Base-by-base conservation (phyloP, 1,140 invertebrate genomes). In the Schlechtendalia chinensis region DNA sequence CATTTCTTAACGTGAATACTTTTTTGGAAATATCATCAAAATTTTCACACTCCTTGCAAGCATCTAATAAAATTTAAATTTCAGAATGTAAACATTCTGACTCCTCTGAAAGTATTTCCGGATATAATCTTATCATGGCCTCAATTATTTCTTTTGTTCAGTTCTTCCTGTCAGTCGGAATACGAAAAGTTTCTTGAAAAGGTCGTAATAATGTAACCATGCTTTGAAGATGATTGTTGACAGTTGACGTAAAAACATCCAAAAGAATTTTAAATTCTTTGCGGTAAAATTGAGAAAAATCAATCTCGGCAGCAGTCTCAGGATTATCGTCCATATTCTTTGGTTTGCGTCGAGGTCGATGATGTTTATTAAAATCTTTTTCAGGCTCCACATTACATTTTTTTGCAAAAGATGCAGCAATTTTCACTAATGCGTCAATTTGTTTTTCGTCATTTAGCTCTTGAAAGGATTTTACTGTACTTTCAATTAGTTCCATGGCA, bases 1-100 rank as follows among this genome's bases (percentile, higher is more conserved):
- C 39, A 45, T 45, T 45, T 72, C 47, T 72, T 72, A 72, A 72
- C 32, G 32, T 72, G 69, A 3, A 72, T 45, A n/a, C 32, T 47
- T 47, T 53, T 72, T 72, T 72, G 69, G 47, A 72, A 53, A 72
- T 72, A 53, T 72, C 47, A 47, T 72, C 47, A 53, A 72, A 72
- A 72, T 72, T 32, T 39, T 45, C 24, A 72, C 29, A 72, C 19
- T 47, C 69, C 24, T 72, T 72, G 47, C 69, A 72, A 47, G 69
- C 32, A 72, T 72, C 69, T 19, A 53, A 53, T 47, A 72, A 53
- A 24, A 72, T 72, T 72, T 72, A 6, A 45, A 72, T 47, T 53
- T 72, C 47, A 72, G 47, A 45, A n/a, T 47, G 32, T 19, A 72
- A 72, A 72, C 69, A 72, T 72, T 72, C 69, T 72, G 69, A 32